phyloP scores from a whole-genome alignment of 2,113 vertebrate species.

The Nothocercus nigrocapillus region DNA sequence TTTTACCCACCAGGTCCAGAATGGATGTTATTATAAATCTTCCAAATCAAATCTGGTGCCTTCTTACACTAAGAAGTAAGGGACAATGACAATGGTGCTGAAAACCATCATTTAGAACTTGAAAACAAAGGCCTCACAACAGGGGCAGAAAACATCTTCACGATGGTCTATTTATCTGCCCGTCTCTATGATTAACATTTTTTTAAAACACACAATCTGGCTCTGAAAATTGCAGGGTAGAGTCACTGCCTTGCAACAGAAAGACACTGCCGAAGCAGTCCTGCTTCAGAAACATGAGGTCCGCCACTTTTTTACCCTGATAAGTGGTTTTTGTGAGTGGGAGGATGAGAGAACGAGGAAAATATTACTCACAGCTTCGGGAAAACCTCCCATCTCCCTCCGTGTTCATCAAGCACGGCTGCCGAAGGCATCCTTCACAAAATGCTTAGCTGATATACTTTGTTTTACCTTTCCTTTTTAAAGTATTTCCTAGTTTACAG shows the following conservation, averaged over 20 bases:
- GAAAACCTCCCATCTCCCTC: neutral
- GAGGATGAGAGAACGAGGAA: neutral
- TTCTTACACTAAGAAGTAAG: neutral
- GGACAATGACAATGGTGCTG: neutral
- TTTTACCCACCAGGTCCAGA: neutral
- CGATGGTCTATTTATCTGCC: neutral
- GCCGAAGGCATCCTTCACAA: neutral
- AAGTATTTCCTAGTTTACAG: neutral
- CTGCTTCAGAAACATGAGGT: neutral
- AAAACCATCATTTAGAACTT: neutral
- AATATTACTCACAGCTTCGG: neutral
- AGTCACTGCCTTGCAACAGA: neutral
- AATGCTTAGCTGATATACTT: neutral
- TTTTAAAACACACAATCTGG: neutral
- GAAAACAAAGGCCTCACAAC: neutral
- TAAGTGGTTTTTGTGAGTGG: neutral
- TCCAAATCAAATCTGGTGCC: neutral
- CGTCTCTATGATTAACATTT: neutral
- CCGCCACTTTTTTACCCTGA: fast-evolving
- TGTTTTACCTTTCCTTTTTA: neutral
- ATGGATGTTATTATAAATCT: neutral
- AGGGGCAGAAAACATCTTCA: neutral
- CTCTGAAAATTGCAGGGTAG: neutral
- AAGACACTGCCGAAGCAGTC: neutral
- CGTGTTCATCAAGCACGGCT: neutral